Conservation (phyloP, 2,797 vertebrate genomes). For the Dipus sagitta region DNA sequence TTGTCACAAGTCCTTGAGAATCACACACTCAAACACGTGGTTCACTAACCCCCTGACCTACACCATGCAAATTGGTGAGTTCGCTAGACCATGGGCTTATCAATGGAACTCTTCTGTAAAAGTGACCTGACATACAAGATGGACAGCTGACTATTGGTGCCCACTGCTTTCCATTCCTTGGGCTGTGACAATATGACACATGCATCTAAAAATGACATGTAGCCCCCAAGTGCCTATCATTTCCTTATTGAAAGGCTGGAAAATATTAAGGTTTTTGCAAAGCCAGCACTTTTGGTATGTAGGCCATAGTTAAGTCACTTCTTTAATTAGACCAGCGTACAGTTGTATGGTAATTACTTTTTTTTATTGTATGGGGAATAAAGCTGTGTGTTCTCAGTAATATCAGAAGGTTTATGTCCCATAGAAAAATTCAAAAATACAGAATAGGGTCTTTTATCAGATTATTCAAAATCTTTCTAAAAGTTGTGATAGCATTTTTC, state of each 20-base stretch:
- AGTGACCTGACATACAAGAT: conserved; percentile 20
- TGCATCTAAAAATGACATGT: background rate
- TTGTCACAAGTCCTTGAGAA: conserved; percentile 11
- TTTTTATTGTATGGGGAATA: conserved; percentile 41
- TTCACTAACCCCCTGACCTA: too few species aligned
- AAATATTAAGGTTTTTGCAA: conserved; percentile 7
- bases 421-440: conserved; percentile 37
- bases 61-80: background rate
- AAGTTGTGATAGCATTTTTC: background rate
- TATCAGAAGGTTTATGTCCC: conserved; percentile 2
- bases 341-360: conserved; percentile 55
- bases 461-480: conserved; percentile 35
- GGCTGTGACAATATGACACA: background rate
- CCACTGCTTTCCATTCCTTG: conserved; percentile 44
- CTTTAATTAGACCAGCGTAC: conserved; percentile 47
- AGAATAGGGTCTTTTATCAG: conserved; percentile 44
- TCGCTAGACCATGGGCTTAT: background rate
- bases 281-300: background rate
- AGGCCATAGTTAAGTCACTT: conserved; percentile 12
- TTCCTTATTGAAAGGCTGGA: conserved; percentile 49
- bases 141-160: background rate
- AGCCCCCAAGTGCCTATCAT: conserved; percentile 2
- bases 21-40: background rate
- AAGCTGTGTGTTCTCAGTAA: conserved; percentile 23
- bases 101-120: background rate